These are phyloP conservation scores for Papilio polytes DNA, from an alignment of 1,140 invertebrate genomes.

Conservation along the genomic window DNA sequence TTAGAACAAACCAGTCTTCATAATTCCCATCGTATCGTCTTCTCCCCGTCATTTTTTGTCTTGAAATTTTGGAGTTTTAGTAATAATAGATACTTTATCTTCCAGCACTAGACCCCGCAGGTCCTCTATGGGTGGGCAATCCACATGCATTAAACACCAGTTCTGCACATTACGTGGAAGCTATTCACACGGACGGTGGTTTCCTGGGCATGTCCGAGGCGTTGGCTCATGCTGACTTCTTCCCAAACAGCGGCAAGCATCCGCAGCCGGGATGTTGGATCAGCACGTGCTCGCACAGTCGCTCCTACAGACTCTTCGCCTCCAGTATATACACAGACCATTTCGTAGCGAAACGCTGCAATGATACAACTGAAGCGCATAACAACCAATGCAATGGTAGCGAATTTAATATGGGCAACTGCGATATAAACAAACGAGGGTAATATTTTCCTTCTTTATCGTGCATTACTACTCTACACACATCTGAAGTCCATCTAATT, in stretches of 20 bases:
- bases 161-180: conserved; percentile 85
- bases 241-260: conserved; percentile 85
- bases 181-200: conserved; percentile 86
- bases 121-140: conserved; percentile 81
- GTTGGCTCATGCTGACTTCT: conserved; percentile 83
- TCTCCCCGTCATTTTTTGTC: neutral
- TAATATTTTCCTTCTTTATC: conserved; percentile 41
- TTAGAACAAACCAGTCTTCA: neutral
- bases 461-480: neutral
- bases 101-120: conserved; percentile 87
- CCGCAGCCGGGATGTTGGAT: conserved; percentile 87
- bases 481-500: no score
- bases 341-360: conserved; percentile 75
- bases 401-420: conserved; percentile 67
- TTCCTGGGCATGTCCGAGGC: conserved; percentile 69
- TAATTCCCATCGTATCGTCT: neutral
- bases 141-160: conserved; percentile 56
- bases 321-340: conserved; percentile 80
- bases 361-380: conserved; percentile 54
- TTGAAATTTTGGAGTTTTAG: neutral
- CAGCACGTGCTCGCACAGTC: conserved; percentile 81
- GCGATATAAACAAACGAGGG: conserved; percentile 56
- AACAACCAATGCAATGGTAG: conserved; percentile 56
- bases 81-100: conserved; percentile 17
- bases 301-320: conserved; percentile 83